phyloP scores from a whole-genome alignment of 2,888 invertebrate genomes.

The Pristionchus japonicus region DNA sequence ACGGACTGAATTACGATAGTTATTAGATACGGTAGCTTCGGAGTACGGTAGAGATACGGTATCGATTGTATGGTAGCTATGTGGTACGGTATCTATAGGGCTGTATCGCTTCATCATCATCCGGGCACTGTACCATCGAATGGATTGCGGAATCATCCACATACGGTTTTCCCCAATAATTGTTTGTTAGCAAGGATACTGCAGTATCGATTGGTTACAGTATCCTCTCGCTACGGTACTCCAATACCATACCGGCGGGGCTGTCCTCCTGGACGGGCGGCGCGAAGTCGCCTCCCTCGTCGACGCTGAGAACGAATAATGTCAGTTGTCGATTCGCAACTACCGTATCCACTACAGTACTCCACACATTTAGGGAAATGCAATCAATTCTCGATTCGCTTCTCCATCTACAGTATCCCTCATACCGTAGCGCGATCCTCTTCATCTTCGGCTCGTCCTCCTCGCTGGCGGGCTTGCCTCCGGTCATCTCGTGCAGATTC shows the following conservation, averaged over 20 bases:
- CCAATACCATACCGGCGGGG: background rate
- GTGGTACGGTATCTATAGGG: too few species aligned
- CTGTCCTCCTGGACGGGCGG: slow-evolving; percentile 10
- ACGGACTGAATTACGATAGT: too few species aligned
- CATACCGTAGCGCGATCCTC: slow-evolving; percentile 7
- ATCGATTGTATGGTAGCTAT: background rate
- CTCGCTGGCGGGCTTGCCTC: background rate
- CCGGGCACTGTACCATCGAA: too few species aligned
- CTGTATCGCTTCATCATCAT: too few species aligned
- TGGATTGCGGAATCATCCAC: background rate
- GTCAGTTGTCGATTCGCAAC: background rate
- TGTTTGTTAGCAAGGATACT: too few species aligned
- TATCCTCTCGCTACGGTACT: background rate
- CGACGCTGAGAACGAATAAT: background rate
- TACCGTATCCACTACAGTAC: background rate
- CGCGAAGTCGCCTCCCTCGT: slow-evolving; percentile 11
- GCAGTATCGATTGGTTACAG: background rate
- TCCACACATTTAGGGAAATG: too few species aligned
- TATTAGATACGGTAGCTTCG: too few species aligned
- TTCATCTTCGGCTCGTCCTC: slow-evolving; percentile 17
- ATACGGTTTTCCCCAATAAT: too few species aligned
- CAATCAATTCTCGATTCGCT: background rate
- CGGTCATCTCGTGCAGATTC: background rate
- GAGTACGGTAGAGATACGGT: too few species aligned
- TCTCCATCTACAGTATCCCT: background rate